phyloP scores from a whole-genome alignment of 2,797 vertebrate species.

The Rhabdomys pumilio region DNA sequence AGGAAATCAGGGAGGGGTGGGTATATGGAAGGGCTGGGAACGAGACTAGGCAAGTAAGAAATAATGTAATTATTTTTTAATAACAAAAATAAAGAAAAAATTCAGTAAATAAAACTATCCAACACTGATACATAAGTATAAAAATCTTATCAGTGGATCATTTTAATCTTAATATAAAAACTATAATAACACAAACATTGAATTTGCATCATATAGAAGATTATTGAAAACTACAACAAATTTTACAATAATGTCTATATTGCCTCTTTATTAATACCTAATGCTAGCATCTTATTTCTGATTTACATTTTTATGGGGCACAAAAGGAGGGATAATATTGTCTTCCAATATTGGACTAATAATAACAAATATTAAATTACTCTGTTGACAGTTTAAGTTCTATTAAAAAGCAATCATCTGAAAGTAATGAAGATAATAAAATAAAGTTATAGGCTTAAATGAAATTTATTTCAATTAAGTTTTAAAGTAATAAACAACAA shows the following conservation, averaged over 20 bases:
- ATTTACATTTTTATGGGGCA: not conserved
- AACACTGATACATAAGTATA: not conserved
- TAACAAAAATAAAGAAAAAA: not conserved
- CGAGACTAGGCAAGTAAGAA: not conserved
- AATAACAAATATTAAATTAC: conserved; percentile 15
- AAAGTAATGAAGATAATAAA: conserved; percentile 38
- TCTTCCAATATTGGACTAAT: not conserved
- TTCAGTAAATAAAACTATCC: not conserved
- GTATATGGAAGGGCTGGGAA: too few relatives aligned
- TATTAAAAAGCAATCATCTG: conserved; percentile 22
- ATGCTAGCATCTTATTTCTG: not conserved
- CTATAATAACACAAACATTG: not conserved
- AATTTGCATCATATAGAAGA: not conserved
- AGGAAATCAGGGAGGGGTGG: not conserved
- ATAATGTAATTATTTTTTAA: not conserved
- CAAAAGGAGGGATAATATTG: not conserved
- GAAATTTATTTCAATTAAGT: conserved; percentile 8
- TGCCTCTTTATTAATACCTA: not conserved
- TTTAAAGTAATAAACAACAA: conserved; percentile 8
- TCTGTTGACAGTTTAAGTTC: not conserved
- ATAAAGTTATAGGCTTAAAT: not conserved
- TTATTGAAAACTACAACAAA: not conserved
- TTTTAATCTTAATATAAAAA: conserved; percentile 16
- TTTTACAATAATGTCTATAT: not conserved
- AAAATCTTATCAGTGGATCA: not conserved